Evolutionary conservation across 2,113 vertebrate species (phyloP).

Genomic region (Egretta garzetta): DNA sequence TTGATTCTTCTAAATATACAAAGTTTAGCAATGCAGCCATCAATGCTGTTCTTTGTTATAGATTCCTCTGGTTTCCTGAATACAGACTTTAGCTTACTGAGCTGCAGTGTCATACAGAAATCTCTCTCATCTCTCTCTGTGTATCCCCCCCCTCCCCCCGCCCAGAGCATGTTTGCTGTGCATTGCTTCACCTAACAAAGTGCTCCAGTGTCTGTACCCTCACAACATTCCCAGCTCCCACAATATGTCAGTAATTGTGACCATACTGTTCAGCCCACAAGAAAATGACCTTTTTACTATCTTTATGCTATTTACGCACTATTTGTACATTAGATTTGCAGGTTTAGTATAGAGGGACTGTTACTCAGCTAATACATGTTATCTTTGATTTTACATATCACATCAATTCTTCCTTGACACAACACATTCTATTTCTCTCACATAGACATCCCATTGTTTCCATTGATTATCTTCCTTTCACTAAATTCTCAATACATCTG

Average conservation of each 20-base stretch:
- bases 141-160: rapidly evolving
- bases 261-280: not conserved
- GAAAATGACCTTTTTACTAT: not conserved
- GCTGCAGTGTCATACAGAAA: not conserved
- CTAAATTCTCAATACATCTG: not conserved
- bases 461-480: not conserved
- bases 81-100: not conserved
- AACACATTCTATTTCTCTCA: not conserved
- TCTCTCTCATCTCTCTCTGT: not conserved
- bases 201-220: not conserved
- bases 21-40: not conserved
- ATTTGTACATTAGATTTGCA: not conserved
- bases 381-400: not conserved
- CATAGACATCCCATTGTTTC: not conserved
- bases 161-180: not conserved
- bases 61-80: not conserved
- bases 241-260: not conserved
- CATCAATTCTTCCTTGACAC: not conserved
- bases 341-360: not conserved
- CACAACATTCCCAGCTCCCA: not conserved
- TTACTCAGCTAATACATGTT: not conserved
- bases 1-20: not conserved
- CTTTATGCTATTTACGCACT: not conserved
- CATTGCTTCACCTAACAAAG: not conserved
- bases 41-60: not conserved